Percentiles rank a stretch among this genome's conserved stretches.
These are phyloP conservation scores for Ephialtes manifestator DNA, from an alignment of 2,888 invertebrate species.

Conservation along the genomic window DNA sequence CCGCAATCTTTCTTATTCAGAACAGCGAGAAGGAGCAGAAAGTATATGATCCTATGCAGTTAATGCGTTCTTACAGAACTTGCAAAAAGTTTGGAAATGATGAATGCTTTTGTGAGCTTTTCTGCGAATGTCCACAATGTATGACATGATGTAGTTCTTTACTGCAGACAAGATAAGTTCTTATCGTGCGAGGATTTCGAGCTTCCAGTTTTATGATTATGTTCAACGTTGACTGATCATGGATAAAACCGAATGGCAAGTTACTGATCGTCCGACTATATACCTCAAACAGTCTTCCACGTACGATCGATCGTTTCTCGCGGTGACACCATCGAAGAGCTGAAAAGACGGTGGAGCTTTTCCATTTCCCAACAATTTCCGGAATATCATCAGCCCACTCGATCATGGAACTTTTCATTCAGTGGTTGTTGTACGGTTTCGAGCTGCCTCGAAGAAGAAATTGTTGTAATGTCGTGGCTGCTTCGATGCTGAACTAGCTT, in stretches of 20 bases:
- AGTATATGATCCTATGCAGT: neutral
- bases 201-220: neutral
- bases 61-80: neutral
- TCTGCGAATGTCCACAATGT: neutral
- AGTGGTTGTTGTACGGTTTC: constrained; percentile 45
- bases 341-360: constrained; percentile 65
- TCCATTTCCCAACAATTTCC: constrained; percentile 82
- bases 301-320: constrained; percentile 41
- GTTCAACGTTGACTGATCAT: neutral
- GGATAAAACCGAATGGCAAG: neutral
- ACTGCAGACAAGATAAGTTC: neutral
- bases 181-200: neutral
- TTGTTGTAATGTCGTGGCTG: neutral
- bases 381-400: constrained; percentile 62
- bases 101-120: neutral
- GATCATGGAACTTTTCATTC: constrained; percentile 74
- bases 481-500: neutral
- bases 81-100: neutral
- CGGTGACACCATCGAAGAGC: constrained; percentile 7
- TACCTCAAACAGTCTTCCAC: neutral
- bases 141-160: neutral
- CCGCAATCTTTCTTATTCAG: neutral
- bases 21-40: neutral
- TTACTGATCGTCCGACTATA: neutral
- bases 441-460: constrained; percentile 9